These are phyloP conservation scores for Drosophila lutescens DNA, from an alignment of 2,888 invertebrate genomes.

Conservation along the genomic window DNA sequence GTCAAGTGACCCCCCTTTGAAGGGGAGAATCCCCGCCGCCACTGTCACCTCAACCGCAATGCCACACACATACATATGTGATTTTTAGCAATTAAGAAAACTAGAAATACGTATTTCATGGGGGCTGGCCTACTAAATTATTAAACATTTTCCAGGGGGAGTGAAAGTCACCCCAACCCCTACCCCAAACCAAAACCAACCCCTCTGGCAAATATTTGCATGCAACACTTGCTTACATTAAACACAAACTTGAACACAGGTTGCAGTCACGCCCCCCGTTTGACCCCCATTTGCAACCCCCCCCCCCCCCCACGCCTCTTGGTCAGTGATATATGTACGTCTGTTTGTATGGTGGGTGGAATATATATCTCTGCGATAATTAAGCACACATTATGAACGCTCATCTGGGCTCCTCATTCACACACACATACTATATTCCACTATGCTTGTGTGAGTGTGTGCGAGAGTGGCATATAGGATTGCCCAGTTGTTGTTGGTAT, in stretches of 20 bases:
- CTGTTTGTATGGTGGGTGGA: background rate
- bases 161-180: constrained; percentile 4
- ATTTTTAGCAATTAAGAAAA: constrained; percentile 46
- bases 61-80: constrained; percentile 4
- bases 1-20: background rate
- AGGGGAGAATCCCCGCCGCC: background rate
- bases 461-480: background rate
- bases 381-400: constrained; percentile 45
- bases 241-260: constrained; percentile 38
- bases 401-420: constrained; percentile 27
- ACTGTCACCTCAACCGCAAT: constrained; percentile 33
- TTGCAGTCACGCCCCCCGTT: constrained; percentile 17
- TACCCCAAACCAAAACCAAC: background rate
- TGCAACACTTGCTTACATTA: constrained; percentile 55
- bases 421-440: constrained; percentile 5
- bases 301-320: background rate
- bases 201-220: constrained; percentile 43
- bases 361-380: constrained; percentile 37
- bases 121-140: constrained; percentile 34
- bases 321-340: constrained; percentile 8
- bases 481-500: background rate
- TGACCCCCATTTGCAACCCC: background rate
- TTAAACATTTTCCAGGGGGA: constrained; percentile 14
- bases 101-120: constrained; percentile 16
- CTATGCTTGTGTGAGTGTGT: background rate